These are phyloP conservation scores for Hycleus phaleratus DNA, from an alignment of 1,140 invertebrate species.

Conservation along the genomic window DNA sequence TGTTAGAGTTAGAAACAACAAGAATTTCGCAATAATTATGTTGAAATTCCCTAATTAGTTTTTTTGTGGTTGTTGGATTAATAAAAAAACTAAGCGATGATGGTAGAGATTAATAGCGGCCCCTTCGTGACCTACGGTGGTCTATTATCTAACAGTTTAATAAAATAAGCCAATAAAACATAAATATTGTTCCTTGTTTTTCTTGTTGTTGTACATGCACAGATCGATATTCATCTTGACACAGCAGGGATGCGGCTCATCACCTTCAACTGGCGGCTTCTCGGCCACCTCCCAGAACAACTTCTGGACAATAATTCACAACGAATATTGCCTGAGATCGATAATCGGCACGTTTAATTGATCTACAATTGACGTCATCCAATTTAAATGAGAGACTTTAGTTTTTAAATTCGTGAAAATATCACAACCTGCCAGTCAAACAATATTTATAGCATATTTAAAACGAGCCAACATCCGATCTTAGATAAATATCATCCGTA, in stretches of 20 bases:
- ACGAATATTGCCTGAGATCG: not conserved
- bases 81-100: not conserved
- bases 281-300: slow-evolving; percentile 9
- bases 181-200: not conserved
- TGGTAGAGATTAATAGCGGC: not conserved
- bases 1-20: not conserved
- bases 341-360: too few relatives aligned
- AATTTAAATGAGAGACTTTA: too few relatives aligned
- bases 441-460: too few relatives aligned
- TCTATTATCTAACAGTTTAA: slow-evolving; percentile 3
- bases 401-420: too few relatives aligned
- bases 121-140: not conserved
- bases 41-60: not conserved
- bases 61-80: not conserved
- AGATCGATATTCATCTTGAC: slow-evolving; percentile 11
- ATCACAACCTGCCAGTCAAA: too few relatives aligned
- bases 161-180: slow-evolving; percentile 7
- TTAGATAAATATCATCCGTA: too few relatives aligned
- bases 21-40: slow-evolving; percentile 1
- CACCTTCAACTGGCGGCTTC: slow-evolving; percentile 12
- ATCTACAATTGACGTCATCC: too few relatives aligned
- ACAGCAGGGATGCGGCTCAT: slow-evolving; percentile 11
- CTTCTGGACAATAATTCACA: slow-evolving; percentile 11
- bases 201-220: not conserved
- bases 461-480: too few relatives aligned